These are phyloP conservation scores for Muschampia plurimacula DNA, from an alignment of 2,888 invertebrate genomes.

Conservation along the genomic window DNA sequence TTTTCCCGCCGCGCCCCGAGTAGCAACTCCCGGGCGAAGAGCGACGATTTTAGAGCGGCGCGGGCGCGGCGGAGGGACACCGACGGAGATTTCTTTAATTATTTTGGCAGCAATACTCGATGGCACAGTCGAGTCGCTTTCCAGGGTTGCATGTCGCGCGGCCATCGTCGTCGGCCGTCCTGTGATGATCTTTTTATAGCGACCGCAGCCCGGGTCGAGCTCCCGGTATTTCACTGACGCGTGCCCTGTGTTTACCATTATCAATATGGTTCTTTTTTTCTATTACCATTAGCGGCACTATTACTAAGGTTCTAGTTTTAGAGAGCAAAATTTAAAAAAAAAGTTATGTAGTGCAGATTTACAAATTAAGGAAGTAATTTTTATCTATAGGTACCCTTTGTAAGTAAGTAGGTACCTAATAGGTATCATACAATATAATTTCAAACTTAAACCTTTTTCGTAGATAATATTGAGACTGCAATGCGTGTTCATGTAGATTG, in stretches of 20 bases:
- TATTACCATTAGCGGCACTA: constrained; percentile 28
- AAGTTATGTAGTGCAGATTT: not conserved
- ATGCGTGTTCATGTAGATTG: too few species aligned
- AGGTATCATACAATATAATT: too few species aligned
- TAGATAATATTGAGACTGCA: too few species aligned
- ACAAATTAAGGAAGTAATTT: too few species aligned
- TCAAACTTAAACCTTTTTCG: too few species aligned
- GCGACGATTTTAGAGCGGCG: constrained; percentile 86
- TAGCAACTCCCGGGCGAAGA: constrained; percentile 85
- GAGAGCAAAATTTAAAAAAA: not conserved
- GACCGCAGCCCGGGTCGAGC: constrained; percentile 81
- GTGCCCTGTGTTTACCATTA: constrained; percentile 61
- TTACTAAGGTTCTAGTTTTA: too few species aligned
- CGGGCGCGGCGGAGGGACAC: constrained; percentile 87
- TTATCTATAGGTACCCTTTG: too few species aligned
- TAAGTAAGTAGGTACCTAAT: too few species aligned
- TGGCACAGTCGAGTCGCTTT: constrained; percentile 84
- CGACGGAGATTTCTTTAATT: constrained; percentile 90
- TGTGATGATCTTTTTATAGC: constrained; percentile 86
- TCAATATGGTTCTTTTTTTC: constrained; percentile 55
- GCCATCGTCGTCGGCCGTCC: constrained; percentile 75
- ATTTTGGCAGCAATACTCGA: constrained; percentile 90
- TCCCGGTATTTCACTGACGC: constrained; percentile 65
- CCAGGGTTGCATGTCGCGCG: constrained; percentile 85
- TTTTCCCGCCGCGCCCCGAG: constrained; percentile 86